A percentile compares a stretch with the other conserved stretches of the same genome.
Conservation (phyloP, 1,140 invertebrate genomes). For the Ostrea denselamellosa region DNA sequence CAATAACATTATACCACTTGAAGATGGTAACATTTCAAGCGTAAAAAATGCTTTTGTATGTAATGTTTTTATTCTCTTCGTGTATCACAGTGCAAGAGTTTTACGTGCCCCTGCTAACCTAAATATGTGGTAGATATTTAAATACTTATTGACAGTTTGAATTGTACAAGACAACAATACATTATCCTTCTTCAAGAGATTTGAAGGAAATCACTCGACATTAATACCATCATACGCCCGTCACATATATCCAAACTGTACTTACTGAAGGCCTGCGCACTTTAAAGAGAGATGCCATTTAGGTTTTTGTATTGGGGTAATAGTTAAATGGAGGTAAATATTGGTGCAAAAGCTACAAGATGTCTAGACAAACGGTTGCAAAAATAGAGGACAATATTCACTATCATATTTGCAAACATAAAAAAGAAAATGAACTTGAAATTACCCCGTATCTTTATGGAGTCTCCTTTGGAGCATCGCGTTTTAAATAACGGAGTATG, state of each 20-base stretch:
- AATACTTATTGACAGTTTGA: constrained; percentile 31
- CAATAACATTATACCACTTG: background rate
- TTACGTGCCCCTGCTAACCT: constrained; percentile 22
- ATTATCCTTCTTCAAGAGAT: constrained; percentile 9
- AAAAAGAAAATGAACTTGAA: background rate
- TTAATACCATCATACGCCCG: background rate
- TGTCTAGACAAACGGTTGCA: background rate
- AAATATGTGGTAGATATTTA: constrained; percentile 30
- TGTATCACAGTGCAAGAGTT: constrained; percentile 26
- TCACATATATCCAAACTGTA: background rate
- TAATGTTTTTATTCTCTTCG: background rate
- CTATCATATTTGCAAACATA: background rate
- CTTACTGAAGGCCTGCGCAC: background rate
- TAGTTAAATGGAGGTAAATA: background rate
- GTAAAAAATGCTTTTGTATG: constrained; percentile 9
- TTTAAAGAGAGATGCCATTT: background rate
- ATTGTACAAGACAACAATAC: constrained; percentile 13
- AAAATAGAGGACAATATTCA: background rate
- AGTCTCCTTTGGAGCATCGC: too few relatives aligned
- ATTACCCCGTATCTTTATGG: too few relatives aligned
- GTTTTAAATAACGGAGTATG: too few relatives aligned
- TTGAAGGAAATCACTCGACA: background rate
- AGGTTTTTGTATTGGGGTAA: background rate
- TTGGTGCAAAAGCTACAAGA: background rate
- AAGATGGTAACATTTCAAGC: background rate